phyloP scores from a whole-genome alignment of 2,113 vertebrate species.

The Antechinus stuartii region DNA sequence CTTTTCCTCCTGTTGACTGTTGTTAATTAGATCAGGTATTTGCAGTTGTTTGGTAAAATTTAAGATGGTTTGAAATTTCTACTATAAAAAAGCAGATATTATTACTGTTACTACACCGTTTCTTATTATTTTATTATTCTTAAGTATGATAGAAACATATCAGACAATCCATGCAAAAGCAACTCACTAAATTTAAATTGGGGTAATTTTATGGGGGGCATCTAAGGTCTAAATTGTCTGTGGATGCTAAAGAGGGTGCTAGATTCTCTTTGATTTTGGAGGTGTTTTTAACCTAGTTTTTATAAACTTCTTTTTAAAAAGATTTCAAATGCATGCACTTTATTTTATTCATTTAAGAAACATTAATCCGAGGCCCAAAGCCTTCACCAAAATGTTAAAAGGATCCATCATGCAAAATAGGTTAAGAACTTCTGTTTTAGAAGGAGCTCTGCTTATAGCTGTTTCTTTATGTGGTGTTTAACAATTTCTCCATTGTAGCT shows the following conservation, averaged over 20 bases:
- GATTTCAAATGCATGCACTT: not conserved
- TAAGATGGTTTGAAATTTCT: not conserved
- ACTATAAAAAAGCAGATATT: not conserved
- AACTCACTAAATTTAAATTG: not conserved
- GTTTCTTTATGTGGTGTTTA: not conserved
- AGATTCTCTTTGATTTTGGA: not conserved
- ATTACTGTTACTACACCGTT: not conserved
- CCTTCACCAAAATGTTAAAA: not conserved
- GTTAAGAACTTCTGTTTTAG: not conserved
- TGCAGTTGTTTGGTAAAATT: not conserved
- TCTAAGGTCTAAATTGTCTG: not conserved
- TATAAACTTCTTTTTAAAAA: not conserved
- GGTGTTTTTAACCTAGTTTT: not conserved
- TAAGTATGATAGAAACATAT: not conserved
- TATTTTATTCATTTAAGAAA: not conserved
- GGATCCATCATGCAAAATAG: not conserved
- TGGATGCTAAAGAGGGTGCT: not conserved
- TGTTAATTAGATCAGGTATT: not conserved
- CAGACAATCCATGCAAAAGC: not conserved
- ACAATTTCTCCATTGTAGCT: not conserved
- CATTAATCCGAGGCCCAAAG: not conserved
- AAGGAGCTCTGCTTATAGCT: not conserved
- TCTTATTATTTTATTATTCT: not conserved
- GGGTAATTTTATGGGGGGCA: not conserved
- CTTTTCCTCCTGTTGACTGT: not conserved